These are phyloP conservation scores for Myotis myotis DNA, from an alignment of 2,797 vertebrate species.

Conservation along the genomic window DNA sequence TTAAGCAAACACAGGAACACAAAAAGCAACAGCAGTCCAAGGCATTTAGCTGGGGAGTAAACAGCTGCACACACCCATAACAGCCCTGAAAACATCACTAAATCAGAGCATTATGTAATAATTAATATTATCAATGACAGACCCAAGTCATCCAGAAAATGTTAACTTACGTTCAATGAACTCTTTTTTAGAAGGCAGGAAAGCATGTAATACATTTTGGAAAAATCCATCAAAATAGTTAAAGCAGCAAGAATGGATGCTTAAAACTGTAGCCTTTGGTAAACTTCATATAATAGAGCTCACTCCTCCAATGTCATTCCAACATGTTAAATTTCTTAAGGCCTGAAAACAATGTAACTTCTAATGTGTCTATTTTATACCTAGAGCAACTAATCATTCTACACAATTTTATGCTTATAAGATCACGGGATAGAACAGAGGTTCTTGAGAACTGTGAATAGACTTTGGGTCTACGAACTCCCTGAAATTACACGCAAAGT, in stretches of 20 bases:
- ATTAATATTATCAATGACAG: slow-evolving; percentile 3
- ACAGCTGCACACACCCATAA: not conserved
- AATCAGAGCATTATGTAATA: not conserved
- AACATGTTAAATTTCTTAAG: slow-evolving; percentile 31
- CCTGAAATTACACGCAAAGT: not conserved
- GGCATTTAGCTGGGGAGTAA: slow-evolving; percentile 3
- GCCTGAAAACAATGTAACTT: slow-evolving; percentile 29
- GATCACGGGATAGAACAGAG: not conserved
- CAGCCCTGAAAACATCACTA: slow-evolving; percentile 41
- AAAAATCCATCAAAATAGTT: slow-evolving; percentile 74
- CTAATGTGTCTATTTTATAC: not conserved
- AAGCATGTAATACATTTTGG: slow-evolving; percentile 71
- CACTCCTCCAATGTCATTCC: not conserved
- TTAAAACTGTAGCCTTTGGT: slow-evolving; percentile 47
- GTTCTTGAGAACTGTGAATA: not conserved
- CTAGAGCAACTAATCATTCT: not conserved
- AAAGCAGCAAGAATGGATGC: slow-evolving; percentile 56
- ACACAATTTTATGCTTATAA: not conserved
- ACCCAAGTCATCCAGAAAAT: slow-evolving; percentile 56
- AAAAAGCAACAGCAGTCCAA: slow-evolving; percentile 30
- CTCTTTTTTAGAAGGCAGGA: slow-evolving; percentile 72
- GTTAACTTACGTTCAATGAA: slow-evolving; percentile 68
- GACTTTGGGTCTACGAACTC: not conserved
- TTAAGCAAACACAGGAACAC: slow-evolving; percentile 12
- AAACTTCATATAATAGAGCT: not conserved